Evolutionary conservation across 2,797 vertebrate species (phyloP).

Genomic region (Meda fulgida): DNA sequence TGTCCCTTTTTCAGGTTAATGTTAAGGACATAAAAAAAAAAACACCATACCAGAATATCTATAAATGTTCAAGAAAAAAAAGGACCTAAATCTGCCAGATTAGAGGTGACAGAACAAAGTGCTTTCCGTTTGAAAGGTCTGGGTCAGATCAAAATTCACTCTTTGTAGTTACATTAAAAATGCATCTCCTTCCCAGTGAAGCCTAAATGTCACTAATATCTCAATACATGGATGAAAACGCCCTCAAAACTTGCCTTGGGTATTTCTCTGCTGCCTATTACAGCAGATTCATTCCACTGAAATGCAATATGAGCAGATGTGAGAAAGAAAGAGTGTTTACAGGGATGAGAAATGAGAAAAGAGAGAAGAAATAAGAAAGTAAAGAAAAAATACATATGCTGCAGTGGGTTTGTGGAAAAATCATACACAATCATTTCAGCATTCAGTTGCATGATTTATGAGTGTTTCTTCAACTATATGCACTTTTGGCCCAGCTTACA

Average conservation of each 20-base stretch:
- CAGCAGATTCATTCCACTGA: neutral
- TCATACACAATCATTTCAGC: neutral
- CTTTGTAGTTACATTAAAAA: conserved; percentile 59
- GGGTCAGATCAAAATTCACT: conserved; percentile 47
- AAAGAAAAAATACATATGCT: conserved; percentile 60
- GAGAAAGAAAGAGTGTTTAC: conserved; percentile 46
- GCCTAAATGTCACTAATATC: conserved; percentile 56
- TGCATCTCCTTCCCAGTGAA: conserved; percentile 25
- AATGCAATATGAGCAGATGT: neutral
- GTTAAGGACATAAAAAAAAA: no score
- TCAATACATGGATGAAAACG: conserved; percentile 41
- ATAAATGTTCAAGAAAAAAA: no score
- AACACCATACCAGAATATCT: no score
- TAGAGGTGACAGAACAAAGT: conserved; percentile 55
- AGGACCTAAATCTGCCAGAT: conserved; percentile 24
- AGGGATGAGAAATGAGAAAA: neutral
- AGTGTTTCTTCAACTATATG: neutral
- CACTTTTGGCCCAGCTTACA: neutral
- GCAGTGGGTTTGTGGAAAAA: neutral
- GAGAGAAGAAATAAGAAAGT: conserved; percentile 13
- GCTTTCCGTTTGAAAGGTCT: conserved; percentile 44
- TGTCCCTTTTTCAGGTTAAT: no score
- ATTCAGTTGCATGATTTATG: neutral
- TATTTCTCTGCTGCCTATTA: conserved; percentile 19
- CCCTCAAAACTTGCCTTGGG: conserved; percentile 20